Base-by-base conservation (phyloP, 2,888 invertebrate genomes). In the Hermaeophaga mercurialis region DNA sequence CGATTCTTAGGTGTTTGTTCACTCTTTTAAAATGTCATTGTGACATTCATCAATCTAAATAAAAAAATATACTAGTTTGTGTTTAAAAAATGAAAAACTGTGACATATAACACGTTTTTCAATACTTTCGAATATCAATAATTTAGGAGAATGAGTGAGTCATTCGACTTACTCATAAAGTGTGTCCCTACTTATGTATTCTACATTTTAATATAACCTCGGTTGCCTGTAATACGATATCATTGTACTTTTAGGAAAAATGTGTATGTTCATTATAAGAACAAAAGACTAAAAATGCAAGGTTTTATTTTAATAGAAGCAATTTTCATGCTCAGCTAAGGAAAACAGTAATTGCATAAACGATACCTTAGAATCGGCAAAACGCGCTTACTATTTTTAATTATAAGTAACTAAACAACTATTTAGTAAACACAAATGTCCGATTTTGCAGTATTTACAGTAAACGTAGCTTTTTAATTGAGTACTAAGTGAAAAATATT, bases 241-340 rank as follows among this genome's bases (percentile, higher is more conserved):
- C 24, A 41, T 44, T 43, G 52, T 52, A 24, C 19, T 43, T 44
- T 52, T 34, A 33, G 34, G 43, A 43, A 43, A 41, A 52, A 39
- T n/a, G 18, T 28, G 14, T 19, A 11, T 22, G 41, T 28, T 7
- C 8, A n/a, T n/a, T n/a, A 28, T 28, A 17, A 36, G 18, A 34
- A 34, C 19, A 11, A 11, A 41, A 31, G 38, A 57, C 44, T 53
- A 38, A 53, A 57, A 52, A 28, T 49, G 49, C 58, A 58, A 58
- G 54, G 45, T 54, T 54, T 58, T 33, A 45, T 41, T 58, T 54
- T 47, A 39, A 48, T 58, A 19, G 19, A 41, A 52, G 39, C 12
- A 41, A 43, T 50, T 46, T 52, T 52, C 19, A 56, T 56, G 56
- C 44, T 56, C 33, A 46, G 41, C 39, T 45, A 39, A 45, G 38